Evolutionary conservation across 2,797 vertebrate genomes (phyloP).

Genomic region (Dallia pectoralis): DNA sequence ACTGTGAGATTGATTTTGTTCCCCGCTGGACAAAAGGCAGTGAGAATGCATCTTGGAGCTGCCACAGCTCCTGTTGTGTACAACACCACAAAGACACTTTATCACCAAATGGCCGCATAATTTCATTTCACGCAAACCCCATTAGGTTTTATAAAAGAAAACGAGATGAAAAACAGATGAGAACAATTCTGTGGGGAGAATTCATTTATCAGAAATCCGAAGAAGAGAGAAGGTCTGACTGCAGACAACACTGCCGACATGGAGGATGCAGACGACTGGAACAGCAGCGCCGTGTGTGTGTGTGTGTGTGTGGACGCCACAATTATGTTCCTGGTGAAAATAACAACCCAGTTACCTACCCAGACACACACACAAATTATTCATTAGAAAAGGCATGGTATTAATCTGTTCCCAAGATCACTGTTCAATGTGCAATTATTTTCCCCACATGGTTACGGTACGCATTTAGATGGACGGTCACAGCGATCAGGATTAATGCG

Average conservation of each 20-base stretch:
- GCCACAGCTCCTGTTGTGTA: constrained; percentile 10
- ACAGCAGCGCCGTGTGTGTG: constrained; percentile 31
- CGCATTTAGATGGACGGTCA: not conserved
- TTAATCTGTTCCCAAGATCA: not conserved
- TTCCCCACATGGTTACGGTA: not conserved
- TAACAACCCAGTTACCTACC: constrained; percentile 18
- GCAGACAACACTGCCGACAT: constrained; percentile 29
- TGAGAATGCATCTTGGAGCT: constrained; percentile 22
- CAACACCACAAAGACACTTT: constrained; percentile 50
- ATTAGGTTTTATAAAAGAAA: constrained; percentile 73
- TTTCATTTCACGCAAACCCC: constrained; percentile 76
- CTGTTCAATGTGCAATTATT: not conserved
- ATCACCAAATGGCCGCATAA: constrained; percentile 72
- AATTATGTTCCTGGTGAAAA: constrained; percentile 24
- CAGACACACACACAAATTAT: constrained; percentile 13
- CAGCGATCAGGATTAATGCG: not conserved
- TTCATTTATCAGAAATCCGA: constrained; percentile 64
- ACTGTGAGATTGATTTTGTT: constrained; percentile 23
- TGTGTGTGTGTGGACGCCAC: constrained; percentile 15
- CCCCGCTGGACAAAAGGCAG: constrained; percentile 25
- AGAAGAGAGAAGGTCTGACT: constrained; percentile 25
- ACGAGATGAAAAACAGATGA: constrained; percentile 72
- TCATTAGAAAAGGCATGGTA: not conserved
- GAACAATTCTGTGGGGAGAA: constrained; percentile 64
- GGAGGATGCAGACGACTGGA: constrained; percentile 37